Evolutionary conservation across 2,113 vertebrate species (phyloP).

Genomic region (Elanus axillaris): DNA sequence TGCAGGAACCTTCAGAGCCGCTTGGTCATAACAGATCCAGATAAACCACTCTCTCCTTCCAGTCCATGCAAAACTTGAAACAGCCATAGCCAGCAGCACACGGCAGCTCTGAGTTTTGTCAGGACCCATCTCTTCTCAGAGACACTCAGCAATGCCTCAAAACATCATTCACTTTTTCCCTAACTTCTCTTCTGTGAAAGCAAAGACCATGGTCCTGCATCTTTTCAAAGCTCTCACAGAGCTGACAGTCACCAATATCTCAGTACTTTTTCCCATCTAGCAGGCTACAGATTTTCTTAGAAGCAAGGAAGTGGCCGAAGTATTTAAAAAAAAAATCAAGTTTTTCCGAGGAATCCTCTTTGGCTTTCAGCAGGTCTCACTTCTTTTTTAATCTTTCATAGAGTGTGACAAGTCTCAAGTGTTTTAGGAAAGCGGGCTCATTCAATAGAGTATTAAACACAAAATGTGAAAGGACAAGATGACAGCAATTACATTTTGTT

Average conservation of each 20-base stretch:
- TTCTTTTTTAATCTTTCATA: neutral
- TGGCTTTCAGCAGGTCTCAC: neutral
- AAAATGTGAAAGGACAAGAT: neutral
- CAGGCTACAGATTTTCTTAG: neutral
- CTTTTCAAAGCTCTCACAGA: neutral
- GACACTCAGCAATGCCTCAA: neutral
- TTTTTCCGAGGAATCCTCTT: neutral
- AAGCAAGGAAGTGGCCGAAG: neutral
- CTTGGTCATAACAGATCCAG: neutral
- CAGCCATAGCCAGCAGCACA: neutral
- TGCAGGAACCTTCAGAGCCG: neutral
- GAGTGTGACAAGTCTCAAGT: neutral
- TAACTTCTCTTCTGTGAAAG: neutral
- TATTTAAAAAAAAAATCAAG: neutral
- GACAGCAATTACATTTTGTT: neutral
- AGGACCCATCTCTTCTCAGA: neutral
- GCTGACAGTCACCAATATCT: neutral
- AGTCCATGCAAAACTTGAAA: neutral
- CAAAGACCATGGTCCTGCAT: neutral
- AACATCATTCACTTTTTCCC: neutral
- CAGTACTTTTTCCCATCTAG: neutral
- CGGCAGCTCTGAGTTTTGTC: neutral
- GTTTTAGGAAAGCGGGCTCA: neutral
- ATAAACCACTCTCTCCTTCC: neutral
- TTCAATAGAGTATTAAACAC: neutral